A percentile compares a stretch with the other conserved stretches of the same genome.
phyloP scores from a whole-genome alignment of 2,113 vertebrate species.

The Passer montanus region DNA sequence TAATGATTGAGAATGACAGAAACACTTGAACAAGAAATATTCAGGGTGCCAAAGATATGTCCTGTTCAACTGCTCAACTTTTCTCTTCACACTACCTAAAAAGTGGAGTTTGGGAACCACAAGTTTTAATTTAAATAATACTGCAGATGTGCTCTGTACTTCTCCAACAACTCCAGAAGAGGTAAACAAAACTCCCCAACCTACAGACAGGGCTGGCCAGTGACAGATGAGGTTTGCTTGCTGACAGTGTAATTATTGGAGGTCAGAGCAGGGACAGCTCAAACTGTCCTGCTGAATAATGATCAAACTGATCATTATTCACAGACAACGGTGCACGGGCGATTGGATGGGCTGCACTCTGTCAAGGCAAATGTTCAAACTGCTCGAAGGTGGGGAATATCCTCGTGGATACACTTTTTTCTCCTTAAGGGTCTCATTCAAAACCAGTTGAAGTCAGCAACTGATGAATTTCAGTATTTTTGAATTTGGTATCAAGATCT shows the following conservation, averaged over 20 bases:
- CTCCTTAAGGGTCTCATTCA: background rate
- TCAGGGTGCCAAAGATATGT: background rate
- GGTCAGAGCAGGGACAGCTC: background rate
- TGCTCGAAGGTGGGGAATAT: background rate
- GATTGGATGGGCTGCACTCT: background rate
- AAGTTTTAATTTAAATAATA: background rate
- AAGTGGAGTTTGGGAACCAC: background rate
- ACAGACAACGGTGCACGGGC: background rate
- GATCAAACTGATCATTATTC: background rate
- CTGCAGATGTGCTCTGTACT: background rate
- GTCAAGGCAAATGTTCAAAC: background rate
- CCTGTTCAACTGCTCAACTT: background rate
- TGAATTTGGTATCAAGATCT: background rate
- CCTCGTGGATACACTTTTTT: background rate
- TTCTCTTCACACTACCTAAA: background rate
- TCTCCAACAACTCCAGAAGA: background rate
- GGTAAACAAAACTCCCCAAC: background rate
- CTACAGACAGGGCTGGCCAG: background rate
- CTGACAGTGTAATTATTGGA: background rate
- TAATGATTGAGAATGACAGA: background rate
- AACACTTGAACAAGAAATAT: background rate
- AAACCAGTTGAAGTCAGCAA: background rate
- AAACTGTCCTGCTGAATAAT: no score
- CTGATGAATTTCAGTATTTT: background rate
- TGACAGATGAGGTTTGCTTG: background rate